These are phyloP conservation scores for Stenichneumon culpator DNA, from an alignment of 2,888 invertebrate genomes.

Conservation along the genomic window DNA sequence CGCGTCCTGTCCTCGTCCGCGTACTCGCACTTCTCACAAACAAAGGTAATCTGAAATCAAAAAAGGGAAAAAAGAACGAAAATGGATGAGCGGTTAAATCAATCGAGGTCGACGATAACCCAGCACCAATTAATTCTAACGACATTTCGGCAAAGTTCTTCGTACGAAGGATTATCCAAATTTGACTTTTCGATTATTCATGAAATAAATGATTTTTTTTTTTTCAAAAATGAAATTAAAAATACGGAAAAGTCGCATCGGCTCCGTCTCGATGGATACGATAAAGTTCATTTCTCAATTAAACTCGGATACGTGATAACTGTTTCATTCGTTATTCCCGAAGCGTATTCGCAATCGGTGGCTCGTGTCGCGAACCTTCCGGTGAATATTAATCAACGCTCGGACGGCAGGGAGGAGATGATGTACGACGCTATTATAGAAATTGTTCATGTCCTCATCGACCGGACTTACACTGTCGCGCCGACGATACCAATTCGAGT, in stretches of 20 bases:
- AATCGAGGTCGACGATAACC: slow-evolving; percentile 68
- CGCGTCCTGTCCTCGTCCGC: slow-evolving; percentile 19
- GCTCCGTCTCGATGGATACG: no score
- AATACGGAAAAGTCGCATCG: neutral
- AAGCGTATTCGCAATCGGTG: slow-evolving; percentile 22
- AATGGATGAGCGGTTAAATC: slow-evolving; percentile 71
- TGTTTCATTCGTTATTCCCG: slow-evolving; percentile 30
- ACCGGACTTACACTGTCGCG: neutral
- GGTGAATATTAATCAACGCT: slow-evolving; percentile 44
- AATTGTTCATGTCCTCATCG: neutral
- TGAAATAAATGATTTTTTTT: neutral
- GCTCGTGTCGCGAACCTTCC: slow-evolving; percentile 38
- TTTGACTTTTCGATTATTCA: neutral
- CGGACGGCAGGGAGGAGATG: neutral
- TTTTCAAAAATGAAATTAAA: no score
- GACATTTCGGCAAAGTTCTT: neutral
- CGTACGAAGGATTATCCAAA: neutral
- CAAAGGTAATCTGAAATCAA: slow-evolving; percentile 75
- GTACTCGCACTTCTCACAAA: slow-evolving; percentile 60
- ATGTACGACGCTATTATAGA: slow-evolving; percentile 8
- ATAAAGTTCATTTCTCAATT: neutral
- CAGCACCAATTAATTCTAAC: neutral
- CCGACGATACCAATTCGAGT: neutral
- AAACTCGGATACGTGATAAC: slow-evolving; percentile 1
- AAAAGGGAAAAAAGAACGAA: slow-evolving; percentile 74